Evolutionary conservation across 2,888 invertebrate species (phyloP).

Genomic region (Agrotis puta): DNA sequence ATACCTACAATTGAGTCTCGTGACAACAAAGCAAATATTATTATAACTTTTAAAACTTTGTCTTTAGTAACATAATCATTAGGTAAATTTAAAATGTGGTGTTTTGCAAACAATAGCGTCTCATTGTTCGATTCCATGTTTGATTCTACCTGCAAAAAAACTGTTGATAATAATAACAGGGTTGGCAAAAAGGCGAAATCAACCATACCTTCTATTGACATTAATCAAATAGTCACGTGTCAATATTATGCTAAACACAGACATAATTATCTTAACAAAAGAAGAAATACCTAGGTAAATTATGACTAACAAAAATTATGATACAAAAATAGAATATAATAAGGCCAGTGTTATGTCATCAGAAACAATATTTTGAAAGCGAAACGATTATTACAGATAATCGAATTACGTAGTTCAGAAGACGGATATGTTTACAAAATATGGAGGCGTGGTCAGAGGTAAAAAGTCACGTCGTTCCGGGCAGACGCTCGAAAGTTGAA

Average conservation of each 20-base stretch:
- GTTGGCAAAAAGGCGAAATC: background rate
- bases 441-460: conserved; percentile 73
- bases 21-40: conserved; percentile 56
- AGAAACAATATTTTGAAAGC: conserved; percentile 64
- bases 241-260: background rate
- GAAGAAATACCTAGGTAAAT: background rate
- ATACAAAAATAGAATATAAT: conserved; percentile 11
- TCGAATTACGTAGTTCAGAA: conserved; percentile 60
- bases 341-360: conserved; percentile 57
- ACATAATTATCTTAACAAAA: conserved; percentile 5
- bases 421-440: conserved; percentile 77
- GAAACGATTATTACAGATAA: conserved; percentile 58
- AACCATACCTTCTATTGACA: conserved; percentile 15
- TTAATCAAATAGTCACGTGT: background rate
- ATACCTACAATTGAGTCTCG: conserved; percentile 62
- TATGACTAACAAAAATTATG: conserved; percentile 1
- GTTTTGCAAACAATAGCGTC: conserved; percentile 6
- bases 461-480: conserved; percentile 67
- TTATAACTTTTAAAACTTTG: conserved; percentile 51
- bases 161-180: background rate
- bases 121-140: background rate
- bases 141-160: background rate
- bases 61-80: conserved; percentile 12
- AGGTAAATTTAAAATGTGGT: background rate
- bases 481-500: conserved; percentile 80